Percentiles rank a stretch among this genome's conserved stretches.
These are phyloP conservation scores for Micropoecilia bifurca DNA, from an alignment of 2,797 vertebrate genomes.

Conservation along the genomic window DNA sequence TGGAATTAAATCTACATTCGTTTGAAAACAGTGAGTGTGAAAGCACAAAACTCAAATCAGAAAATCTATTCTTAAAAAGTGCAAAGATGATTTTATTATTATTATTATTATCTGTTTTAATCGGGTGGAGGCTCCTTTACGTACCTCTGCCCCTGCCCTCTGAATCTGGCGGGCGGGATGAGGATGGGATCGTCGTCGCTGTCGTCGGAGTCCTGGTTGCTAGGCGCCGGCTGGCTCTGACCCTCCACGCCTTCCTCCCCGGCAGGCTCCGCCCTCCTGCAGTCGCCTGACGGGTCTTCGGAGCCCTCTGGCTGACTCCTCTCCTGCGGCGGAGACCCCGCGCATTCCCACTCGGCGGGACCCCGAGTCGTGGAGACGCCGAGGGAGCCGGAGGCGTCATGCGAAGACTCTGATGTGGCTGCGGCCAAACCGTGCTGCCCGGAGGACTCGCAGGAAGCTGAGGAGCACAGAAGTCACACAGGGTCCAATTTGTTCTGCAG, in stretches of 20 bases:
- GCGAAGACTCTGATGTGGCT: slow-evolving; percentile 34
- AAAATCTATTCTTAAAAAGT: slow-evolving; percentile 22
- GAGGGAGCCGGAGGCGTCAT: slow-evolving; percentile 49
- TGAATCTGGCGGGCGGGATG: slow-evolving; percentile 90
- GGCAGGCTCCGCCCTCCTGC: slow-evolving; percentile 75
- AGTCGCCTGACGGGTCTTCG: slow-evolving; percentile 66
- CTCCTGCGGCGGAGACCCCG: slow-evolving; percentile 19
- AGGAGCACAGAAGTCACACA: not conserved
- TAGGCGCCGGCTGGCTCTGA: slow-evolving; percentile 75
- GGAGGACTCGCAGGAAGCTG: slow-evolving; percentile 53
- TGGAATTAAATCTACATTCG: slow-evolving; percentile 93
- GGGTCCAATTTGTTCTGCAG: not conserved
- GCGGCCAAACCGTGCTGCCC: slow-evolving; percentile 46
- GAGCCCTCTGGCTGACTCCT: slow-evolving; percentile 53
- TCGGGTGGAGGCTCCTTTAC: not conserved
- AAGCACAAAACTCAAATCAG: slow-evolving; percentile 60
- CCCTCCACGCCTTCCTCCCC: slow-evolving; percentile 57
- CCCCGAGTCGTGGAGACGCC: slow-evolving; percentile 18
- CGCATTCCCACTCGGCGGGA: slow-evolving; percentile 17
- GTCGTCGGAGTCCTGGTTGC: slow-evolving; percentile 92
- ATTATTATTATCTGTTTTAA: not conserved
- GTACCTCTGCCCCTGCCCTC: slow-evolving; percentile 93
- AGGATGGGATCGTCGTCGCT: slow-evolving; percentile 96
- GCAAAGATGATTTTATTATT: not conserved
- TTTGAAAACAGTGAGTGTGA: slow-evolving; percentile 68